Conservation (phyloP, 2,888 invertebrate species). For the Meteorus colon region DNA sequence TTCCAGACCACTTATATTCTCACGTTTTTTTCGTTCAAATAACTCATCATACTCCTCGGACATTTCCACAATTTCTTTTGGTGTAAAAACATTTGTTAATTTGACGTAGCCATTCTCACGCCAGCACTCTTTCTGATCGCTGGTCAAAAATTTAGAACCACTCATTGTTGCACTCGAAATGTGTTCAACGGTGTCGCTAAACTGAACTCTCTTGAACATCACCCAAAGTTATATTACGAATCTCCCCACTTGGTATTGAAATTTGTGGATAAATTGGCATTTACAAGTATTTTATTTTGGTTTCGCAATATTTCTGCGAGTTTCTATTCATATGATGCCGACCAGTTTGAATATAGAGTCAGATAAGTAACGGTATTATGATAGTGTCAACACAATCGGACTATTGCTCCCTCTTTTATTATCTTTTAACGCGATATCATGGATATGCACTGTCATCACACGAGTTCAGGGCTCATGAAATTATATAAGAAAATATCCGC, state of each 20-base stretch:
- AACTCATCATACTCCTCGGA: slow-evolving; percentile 75
- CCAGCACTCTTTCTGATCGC: slow-evolving; percentile 75
- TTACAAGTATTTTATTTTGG: neutral
- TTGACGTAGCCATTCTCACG: slow-evolving; percentile 76
- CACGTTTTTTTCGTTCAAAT: slow-evolving; percentile 74
- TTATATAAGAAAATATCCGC: neutral
- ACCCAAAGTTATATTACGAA: slow-evolving; percentile 38
- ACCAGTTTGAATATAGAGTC: neutral
- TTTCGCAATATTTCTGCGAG: slow-evolving; percentile 8
- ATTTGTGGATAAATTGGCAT: slow-evolving; percentile 32
- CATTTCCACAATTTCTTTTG: slow-evolving; percentile 73
- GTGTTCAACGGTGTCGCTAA: neutral
- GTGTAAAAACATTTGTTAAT: slow-evolving; percentile 73
- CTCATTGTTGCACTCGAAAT: slow-evolving; percentile 52
- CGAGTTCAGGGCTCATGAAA: neutral
- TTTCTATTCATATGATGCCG: slow-evolving; percentile 7
- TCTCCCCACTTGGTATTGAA: slow-evolving; percentile 42
- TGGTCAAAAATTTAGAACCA: slow-evolving; percentile 67
- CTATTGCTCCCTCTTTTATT: neutral
- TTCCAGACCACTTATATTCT: slow-evolving; percentile 73
- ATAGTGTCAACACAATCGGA: neutral
- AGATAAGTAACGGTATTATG: neutral
- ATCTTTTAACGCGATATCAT: neutral
- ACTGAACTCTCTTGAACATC: slow-evolving; percentile 28
- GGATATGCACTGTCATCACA: neutral